Conservation (phyloP, 2,113 vertebrate genomes). For the human region DNA sequence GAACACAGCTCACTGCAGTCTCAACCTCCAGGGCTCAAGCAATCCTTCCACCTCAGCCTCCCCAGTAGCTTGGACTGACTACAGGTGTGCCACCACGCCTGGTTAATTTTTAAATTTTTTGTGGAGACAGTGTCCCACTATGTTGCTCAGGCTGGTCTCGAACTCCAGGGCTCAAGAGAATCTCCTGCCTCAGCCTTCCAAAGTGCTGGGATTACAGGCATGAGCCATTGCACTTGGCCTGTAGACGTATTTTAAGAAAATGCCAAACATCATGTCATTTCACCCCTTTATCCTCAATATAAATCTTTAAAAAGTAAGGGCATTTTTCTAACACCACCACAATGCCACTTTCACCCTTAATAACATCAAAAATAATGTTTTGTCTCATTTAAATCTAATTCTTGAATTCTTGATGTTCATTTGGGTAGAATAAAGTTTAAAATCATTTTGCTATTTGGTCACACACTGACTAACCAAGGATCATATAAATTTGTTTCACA, state of each 20-base stretch:
- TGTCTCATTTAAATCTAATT: not conserved
- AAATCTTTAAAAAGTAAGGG: not conserved
- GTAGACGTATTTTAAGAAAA: not conserved
- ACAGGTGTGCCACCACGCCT: no score
- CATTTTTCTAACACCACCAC: not conserved
- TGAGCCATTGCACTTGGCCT: no score
- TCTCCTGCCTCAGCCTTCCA: no score
- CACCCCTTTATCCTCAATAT: not conserved
- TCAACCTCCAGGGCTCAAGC: no score
- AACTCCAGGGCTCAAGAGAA: no score
- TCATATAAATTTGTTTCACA: not conserved
- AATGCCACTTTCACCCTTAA: not conserved
- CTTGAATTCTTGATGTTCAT: not conserved
- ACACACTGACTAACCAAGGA: not conserved
- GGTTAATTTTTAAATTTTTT: no score
- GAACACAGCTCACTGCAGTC: no score
- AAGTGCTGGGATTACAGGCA: no score
- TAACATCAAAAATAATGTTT: not conserved
- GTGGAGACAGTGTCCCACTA: no score
- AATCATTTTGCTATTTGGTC: not conserved
- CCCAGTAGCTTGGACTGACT: no score
- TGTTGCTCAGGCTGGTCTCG: no score
- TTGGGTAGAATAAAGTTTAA: slow-evolving; percentile 10
- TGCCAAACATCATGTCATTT: not conserved
- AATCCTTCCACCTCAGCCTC: no score